Percentiles rank a stretch among this genome's conserved stretches.
These are phyloP conservation scores for Smittia aterrima DNA, from an alignment of 2,888 invertebrate genomes.

Conservation along the genomic window DNA sequence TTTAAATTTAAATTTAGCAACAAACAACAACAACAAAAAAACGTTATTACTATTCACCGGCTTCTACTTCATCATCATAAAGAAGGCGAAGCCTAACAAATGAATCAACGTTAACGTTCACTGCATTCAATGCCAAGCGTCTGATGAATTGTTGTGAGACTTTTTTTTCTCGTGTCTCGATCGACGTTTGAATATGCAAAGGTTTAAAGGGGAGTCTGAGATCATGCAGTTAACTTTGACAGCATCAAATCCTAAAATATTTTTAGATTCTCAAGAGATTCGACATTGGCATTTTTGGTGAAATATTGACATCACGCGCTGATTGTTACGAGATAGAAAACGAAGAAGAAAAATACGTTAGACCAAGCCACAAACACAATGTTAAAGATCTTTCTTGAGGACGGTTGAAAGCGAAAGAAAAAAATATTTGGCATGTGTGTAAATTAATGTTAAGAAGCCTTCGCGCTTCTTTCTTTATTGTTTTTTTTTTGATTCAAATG, in stretches of 20 bases:
- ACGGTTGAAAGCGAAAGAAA: constrained; percentile 3
- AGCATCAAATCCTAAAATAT: background rate
- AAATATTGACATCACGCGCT: constrained; percentile 9
- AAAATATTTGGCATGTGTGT: background rate
- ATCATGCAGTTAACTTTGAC: constrained; percentile 12
- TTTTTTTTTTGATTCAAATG: background rate
- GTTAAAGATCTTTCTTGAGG: background rate
- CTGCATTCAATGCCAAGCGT: constrained; percentile 20
- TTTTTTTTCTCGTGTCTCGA: background rate
- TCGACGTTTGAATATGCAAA: background rate
- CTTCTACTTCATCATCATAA: background rate
- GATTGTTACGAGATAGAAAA: background rate
- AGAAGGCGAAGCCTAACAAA: constrained; percentile 17
- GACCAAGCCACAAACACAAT: background rate
- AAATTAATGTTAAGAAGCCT: background rate
- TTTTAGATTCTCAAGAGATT: background rate
- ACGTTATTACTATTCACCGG: constrained; percentile 10
- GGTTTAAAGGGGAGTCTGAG: background rate
- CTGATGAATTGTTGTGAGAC: background rate
- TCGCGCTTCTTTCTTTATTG: constrained; percentile 9
- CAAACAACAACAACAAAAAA: background rate
- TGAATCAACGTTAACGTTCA: background rate
- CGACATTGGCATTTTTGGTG: constrained; percentile 15
- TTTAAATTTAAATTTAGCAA: constrained; percentile 6
- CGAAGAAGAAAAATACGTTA: background rate